A percentile compares a stretch with the other conserved stretches of the same genome.
Evolutionary conservation across 2,113 vertebrate species (phyloP).

Genomic region (Sander lucioperca): DNA sequence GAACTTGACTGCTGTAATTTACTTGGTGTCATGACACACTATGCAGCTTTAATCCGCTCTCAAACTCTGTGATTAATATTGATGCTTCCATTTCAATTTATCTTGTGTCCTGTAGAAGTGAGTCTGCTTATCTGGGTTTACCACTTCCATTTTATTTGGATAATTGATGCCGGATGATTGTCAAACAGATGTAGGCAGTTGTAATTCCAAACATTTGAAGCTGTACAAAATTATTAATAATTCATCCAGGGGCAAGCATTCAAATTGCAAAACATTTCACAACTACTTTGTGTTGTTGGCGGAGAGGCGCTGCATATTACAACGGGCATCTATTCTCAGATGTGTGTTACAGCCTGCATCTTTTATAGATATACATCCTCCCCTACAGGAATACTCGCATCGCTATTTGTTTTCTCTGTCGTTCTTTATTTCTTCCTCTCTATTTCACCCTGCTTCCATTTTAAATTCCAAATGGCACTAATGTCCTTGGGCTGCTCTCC

Average conservation of each 20-base stretch:
- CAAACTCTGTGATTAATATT: constrained; percentile 52
- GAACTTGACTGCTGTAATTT: neutral
- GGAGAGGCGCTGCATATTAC: constrained; percentile 22
- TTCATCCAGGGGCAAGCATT: constrained; percentile 34
- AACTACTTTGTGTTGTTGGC: constrained; percentile 27
- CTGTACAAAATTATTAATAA: constrained; percentile 57
- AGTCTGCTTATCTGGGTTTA: constrained; percentile 42
- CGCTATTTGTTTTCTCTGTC: constrained; percentile 58
- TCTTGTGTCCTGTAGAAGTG: constrained; percentile 48
- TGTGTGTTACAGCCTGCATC: constrained; percentile 47
- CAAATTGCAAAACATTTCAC: constrained; percentile 51
- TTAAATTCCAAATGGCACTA: constrained; percentile 69
- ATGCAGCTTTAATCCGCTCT: constrained; percentile 31
- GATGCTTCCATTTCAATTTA: constrained; percentile 54
- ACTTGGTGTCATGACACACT: constrained; percentile 25
- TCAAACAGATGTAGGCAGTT: constrained; percentile 45
- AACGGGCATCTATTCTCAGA: constrained; percentile 49
- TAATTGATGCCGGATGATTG: constrained; percentile 49
- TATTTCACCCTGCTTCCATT: constrained; percentile 51
- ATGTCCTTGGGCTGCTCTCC: constrained; percentile 71
- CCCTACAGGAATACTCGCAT: constrained; percentile 57
- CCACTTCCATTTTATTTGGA: constrained; percentile 57
- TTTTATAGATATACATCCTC: constrained; percentile 56
- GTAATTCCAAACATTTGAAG: constrained; percentile 51
- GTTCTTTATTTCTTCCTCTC: constrained; percentile 53